These are phyloP conservation scores for Diadumene lineata DNA, from an alignment of 92 coral and sea anemone species.

Conservation along the genomic window DNA sequence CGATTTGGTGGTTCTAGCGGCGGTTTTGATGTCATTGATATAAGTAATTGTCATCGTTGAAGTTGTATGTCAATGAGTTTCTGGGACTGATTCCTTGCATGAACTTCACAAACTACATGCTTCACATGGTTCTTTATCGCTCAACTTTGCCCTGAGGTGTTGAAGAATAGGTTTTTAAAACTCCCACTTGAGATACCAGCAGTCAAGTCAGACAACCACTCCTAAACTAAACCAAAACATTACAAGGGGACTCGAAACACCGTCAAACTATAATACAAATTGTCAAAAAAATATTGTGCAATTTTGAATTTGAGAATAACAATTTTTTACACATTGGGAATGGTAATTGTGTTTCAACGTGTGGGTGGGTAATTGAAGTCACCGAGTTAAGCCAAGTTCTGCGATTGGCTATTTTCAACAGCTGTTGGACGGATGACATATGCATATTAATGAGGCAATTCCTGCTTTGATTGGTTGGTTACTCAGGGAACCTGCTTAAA, in stretches of 20 bases:
- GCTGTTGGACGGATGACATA: constrained; percentile 16
- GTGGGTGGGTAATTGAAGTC: background rate
- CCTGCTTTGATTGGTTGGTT: constrained; percentile 26
- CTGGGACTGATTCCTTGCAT: background rate
- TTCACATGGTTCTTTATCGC: no score
- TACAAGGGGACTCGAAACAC: background rate
- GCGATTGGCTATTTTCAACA: constrained; percentile 13
- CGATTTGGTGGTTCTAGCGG: no score
- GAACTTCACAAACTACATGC: background rate
- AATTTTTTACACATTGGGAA: background rate
- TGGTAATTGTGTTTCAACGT: background rate
- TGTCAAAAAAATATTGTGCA: background rate
- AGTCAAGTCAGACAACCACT: background rate
- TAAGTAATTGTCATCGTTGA: no score
- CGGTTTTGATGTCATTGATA: no score
- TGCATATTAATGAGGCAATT: constrained; percentile 30
- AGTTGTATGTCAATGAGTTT: no score
- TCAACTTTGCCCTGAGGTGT: background rate
- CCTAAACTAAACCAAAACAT: constrained; percentile 13
- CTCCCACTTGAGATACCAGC: background rate
- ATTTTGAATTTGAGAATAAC: background rate
- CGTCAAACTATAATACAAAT: background rate
- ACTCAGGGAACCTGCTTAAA: constrained; percentile 38
- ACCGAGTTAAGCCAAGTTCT: background rate
- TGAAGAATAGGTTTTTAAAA: no score